Evolutionary conservation across 92 coral and sea anemone species (phyloP), one percentile per base, ranked within the genome.

Genomic region (Montipora capitata): DNA sequence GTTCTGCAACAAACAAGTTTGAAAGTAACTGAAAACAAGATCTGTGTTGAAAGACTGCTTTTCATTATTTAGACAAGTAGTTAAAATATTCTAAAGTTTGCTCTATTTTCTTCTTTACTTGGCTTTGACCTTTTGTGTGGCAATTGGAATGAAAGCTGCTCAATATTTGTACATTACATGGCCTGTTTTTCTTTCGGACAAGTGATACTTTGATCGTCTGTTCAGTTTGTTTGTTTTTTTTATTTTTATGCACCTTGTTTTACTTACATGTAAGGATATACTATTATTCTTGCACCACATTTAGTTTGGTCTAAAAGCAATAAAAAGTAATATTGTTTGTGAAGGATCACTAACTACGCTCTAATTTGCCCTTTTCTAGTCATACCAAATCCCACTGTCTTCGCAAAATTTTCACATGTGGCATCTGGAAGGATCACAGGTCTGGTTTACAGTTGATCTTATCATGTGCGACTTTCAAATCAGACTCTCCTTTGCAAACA

Each of bases 401-500:
- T 40, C 79, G 87, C 87, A 82, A 82, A 82, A 70, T 82, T 82
- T 82, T 71, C 79, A 70, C 87, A 57, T 82, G 87, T 82, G 87
- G 87, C 87, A 17, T 82, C 87, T 70, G 87, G 87, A 82, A 27
- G 87, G 87, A 82, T 70, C 69, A 42, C 87, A 82, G 87, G 87
- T 82, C 87, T 82, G 87, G 78, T 82, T 72, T 40, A n/a, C 38
- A 20, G 63, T 80, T 78, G 83, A 78, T 18, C 78, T 82, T 78
- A 57, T 65, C 58, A 57, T 4, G 71, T 72, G 78, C 87, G 40
- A 82, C 85, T 80, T 80, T 80, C 85, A 80, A 80, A 80, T 80
- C 52, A 80, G 76, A 68, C 85, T 80, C 76, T 80, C 85, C 85
- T 80, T 80, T 68, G 85, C 85, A 80, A 80, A 80, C 85, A 80